Base-by-base conservation (phyloP, 2,888 invertebrate species). In the Rosalia funebris region DNA sequence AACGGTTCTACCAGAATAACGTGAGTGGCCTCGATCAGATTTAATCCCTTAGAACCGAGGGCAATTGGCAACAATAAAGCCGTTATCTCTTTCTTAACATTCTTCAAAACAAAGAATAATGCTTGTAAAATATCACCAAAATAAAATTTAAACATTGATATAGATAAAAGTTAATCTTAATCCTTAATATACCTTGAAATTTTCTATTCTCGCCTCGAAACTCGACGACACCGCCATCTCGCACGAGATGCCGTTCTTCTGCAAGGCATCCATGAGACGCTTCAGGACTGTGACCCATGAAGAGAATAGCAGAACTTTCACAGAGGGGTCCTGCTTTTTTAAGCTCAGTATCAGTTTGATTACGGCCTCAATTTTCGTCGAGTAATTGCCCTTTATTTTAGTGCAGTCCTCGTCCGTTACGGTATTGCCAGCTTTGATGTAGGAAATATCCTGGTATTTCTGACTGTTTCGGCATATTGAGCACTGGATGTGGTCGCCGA, bases 1-100 rank as follows among this genome's bases (percentile, higher is more conserved):
- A 90, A 83, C 0, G 92, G 92, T 71, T 93, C 92, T 0, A 90
- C 86, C 15, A 93, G 82, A 45, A 93, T 83, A 0, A 92, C 88
- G 78, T 92, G 91, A 0, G 89, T 90, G 0, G 93, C 92, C 81
- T 92, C 92, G 19, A 88, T 87, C 46, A 93, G 80, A 81, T 93
- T 93, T 9, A 93, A 81, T 0, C 93, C 93, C 77, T 91, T 92
- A 0, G 89, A 84, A n/a, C 92, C 92, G 53, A 85, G 83, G 48
- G 84, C 77, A 12, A 92, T 79, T 0, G 89, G 89, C 72, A 93
- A 80, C n/a, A 93, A 77, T 19, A 93, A 81, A 3, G 86, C 88
- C 1, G 84, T 85, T 0, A 87, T 76, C 9, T 80, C 78, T 15
- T 78, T 71, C 0, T 76, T 60, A 15, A 77, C 71, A 75, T 84